Percentiles rank a stretch among this genome's conserved stretches.
Evolutionary conservation across 2,888 invertebrate species (phyloP).

Genomic region (Drosophila gaucha): DNA sequence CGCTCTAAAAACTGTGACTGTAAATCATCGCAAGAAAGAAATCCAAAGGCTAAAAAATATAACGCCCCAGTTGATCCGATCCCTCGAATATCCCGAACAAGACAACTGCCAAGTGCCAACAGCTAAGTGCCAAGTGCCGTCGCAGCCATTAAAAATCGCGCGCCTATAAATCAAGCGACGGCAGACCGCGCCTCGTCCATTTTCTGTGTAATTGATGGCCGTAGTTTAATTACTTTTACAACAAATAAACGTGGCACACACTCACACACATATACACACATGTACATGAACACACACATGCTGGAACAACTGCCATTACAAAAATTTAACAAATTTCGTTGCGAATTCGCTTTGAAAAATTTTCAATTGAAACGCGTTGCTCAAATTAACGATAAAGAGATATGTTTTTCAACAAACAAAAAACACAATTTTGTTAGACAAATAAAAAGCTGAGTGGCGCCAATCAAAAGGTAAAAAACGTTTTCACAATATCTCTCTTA

Average conservation of each 20-base stretch:
- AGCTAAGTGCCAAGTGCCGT: slow-evolving; percentile 64
- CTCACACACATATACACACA: slow-evolving; percentile 28
- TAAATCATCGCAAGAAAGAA: slow-evolving; percentile 56
- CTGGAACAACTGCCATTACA: slow-evolving; percentile 47
- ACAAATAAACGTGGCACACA: slow-evolving; percentile 67
- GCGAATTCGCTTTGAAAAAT: slow-evolving; percentile 60
- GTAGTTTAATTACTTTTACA: slow-evolving; percentile 77
- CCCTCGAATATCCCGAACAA: slow-evolving; percentile 23
- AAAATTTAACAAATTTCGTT: slow-evolving; percentile 76
- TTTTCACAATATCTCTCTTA: slow-evolving; percentile 6
- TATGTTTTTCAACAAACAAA: slow-evolving; percentile 32
- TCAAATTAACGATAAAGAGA: too few relatives aligned
- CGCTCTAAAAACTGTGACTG: slow-evolving; percentile 38
- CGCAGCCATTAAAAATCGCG: slow-evolving; percentile 73
- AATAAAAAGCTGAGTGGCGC: slow-evolving; percentile 14
- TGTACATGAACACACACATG: slow-evolving; percentile 18
- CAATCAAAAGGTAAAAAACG: slow-evolving; percentile 44
- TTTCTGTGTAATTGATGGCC: slow-evolving; percentile 74
- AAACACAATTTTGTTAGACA: slow-evolving; percentile 14
- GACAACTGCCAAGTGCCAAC: slow-evolving; percentile 31
- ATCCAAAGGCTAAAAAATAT: slow-evolving; percentile 60
- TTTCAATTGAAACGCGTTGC: slow-evolving; percentile 55
- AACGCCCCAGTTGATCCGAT: slow-evolving; percentile 58
- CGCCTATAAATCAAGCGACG: slow-evolving; percentile 75
- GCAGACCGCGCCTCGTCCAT: slow-evolving; percentile 54